Conservation (phyloP, 2,797 vertebrate genomes). For the Sebastes kiyomatsui region DNA sequence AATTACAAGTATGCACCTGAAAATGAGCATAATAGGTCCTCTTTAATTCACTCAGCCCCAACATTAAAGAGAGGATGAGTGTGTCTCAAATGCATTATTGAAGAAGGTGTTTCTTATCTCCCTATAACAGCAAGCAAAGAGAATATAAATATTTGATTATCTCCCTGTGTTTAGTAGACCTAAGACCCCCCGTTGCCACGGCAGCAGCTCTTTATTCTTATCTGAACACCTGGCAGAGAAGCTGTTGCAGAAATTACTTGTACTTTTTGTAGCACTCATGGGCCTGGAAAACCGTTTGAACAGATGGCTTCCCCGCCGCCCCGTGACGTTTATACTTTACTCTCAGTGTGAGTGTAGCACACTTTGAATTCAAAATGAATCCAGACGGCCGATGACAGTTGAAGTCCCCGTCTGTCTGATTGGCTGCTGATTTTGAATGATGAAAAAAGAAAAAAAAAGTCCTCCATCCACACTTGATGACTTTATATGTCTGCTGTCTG, state of each 20-base stretch:
- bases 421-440: conserved; percentile 38
- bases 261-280: conserved; percentile 18
- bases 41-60: background rate
- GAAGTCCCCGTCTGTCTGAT: conserved; percentile 19
- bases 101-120: background rate
- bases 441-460: background rate
- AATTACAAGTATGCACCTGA: too few relatives aligned
- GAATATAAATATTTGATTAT: background rate
- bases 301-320: conserved; percentile 59
- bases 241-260: conserved; percentile 24
- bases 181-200: background rate
- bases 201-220: conserved; percentile 29
- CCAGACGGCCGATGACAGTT: conserved; percentile 24
- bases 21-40: too few relatives aligned
- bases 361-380: conserved; percentile 47
- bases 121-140: background rate
- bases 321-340: conserved; percentile 22
- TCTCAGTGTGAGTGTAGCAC: conserved; percentile 21
- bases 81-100: background rate
- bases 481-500: background rate
- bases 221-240: conserved; percentile 53
- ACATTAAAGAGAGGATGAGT: background rate
- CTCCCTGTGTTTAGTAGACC: background rate
- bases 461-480: background rate
- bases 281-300: conserved; percentile 55